phyloP scores from a whole-genome alignment of 2,797 vertebrate species.

The Cygnus olor region DNA sequence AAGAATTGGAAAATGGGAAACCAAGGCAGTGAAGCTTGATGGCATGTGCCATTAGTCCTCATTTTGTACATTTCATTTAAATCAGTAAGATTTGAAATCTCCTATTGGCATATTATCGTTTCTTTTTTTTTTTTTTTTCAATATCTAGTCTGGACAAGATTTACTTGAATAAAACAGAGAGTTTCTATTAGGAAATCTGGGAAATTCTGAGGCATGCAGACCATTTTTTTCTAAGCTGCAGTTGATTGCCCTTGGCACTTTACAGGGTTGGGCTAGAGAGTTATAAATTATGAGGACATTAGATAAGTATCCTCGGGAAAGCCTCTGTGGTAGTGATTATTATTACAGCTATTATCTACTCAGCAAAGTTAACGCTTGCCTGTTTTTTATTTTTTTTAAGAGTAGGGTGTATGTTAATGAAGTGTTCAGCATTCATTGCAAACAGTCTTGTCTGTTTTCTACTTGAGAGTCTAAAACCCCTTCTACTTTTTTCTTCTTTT shows the following conservation, averaged over 20 bases:
- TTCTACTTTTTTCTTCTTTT: constrained; percentile 52
- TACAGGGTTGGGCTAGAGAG: constrained; percentile 14
- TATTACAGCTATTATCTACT: constrained; percentile 59
- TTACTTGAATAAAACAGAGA: neutral
- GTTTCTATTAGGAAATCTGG: neutral
- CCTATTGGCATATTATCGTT: neutral
- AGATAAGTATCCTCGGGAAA: constrained; percentile 52
- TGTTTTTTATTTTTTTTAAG: constrained; percentile 49
- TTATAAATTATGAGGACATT: constrained; percentile 53
- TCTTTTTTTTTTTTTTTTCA: neutral
- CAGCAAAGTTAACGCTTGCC: constrained; percentile 65
- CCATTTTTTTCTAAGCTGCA: constrained; percentile 15
- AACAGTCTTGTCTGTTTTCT: constrained; percentile 71
- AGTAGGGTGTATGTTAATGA: constrained; percentile 66
- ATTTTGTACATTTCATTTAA: neutral
- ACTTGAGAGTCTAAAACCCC: constrained; percentile 66
- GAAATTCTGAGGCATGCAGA: neutral
- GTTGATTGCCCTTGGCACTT: constrained; percentile 43
- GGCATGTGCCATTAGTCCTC: neutral
- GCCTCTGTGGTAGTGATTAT: constrained; percentile 60
- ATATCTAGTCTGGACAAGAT: neutral
- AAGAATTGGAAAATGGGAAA: neutral
- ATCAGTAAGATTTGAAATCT: neutral
- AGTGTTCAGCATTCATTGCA: constrained; percentile 77
- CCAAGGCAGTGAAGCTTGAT: neutral